Evolutionary conservation across 2,113 vertebrate species (phyloP).

Genomic region (Sterna hirundo): DNA sequence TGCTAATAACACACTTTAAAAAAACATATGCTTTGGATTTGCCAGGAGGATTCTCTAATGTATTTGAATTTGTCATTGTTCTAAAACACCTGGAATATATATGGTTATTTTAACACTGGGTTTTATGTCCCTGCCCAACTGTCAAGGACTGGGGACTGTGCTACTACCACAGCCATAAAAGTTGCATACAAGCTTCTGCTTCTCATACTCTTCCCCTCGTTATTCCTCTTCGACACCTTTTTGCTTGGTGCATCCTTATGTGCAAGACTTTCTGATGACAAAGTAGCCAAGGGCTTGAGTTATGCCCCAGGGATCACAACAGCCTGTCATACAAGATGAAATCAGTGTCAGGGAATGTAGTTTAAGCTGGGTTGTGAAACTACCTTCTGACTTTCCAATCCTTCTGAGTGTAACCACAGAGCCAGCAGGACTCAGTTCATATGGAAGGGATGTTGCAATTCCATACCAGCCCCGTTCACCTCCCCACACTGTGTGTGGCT

Average conservation of each 20-base stretch:
- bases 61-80: neutral
- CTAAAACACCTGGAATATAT: rapidly evolving
- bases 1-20: neutral
- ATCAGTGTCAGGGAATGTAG: neutral
- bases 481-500: rapidly evolving
- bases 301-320: neutral
- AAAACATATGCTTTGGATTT: neutral
- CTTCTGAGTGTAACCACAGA: neutral
- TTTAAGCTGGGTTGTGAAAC: neutral
- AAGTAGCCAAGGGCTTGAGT: neutral
- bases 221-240: rapidly evolving
- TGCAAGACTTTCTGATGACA: neutral
- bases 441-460: neutral
- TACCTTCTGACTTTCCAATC: neutral
- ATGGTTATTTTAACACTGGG: neutral
- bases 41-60: neutral
- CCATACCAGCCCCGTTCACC: neutral
- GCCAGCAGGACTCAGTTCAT: neutral
- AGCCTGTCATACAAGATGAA: neutral
- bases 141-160: neutral
- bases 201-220: neutral
- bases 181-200: neutral
- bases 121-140: neutral
- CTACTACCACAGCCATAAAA: neutral
- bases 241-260: neutral